Evolutionary conservation across 2,888 invertebrate species (phyloP).

Genomic region (Acronicta leporina): DNA sequence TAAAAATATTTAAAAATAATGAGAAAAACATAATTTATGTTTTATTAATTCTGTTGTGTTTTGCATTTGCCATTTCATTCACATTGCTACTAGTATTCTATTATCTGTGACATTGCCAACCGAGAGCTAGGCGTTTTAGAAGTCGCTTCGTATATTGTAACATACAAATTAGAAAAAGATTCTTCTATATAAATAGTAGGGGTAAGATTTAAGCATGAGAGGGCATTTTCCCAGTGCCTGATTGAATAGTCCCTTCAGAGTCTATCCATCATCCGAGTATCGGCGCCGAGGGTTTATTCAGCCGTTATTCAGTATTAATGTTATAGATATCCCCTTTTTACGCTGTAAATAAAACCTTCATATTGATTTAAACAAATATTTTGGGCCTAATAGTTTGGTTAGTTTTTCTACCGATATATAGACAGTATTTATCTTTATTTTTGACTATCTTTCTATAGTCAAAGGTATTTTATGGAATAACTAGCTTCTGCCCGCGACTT

Average conservation of each 20-base stretch:
- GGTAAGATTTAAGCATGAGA: conserved; percentile 46
- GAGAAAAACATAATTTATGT: no score
- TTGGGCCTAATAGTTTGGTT: conserved; percentile 4
- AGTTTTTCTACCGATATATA: no score
- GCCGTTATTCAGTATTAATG: conserved; percentile 39
- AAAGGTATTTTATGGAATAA: no score
- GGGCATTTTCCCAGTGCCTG: conserved; percentile 50
- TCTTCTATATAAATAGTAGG: conserved; percentile 31
- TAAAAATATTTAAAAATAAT: no score
- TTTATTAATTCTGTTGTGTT: no score
- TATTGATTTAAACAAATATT: conserved; percentile 15
- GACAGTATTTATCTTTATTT: no score
- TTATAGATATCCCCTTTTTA: conserved; percentile 17
- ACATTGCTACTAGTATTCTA: no score
- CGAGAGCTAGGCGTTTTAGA: no score
- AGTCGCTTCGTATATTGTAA: neutral
- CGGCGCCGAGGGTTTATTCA: conserved; percentile 46
- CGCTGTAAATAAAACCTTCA: conserved; percentile 28
- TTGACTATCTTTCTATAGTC: no score
- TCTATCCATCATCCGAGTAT: conserved; percentile 63
- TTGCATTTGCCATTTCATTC: no score
- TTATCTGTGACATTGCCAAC: no score
- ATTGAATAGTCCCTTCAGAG: conserved; percentile 62
- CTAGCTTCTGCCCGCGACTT: no score
- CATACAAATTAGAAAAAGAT: neutral